Percentiles rank a stretch among this genome's conserved stretches.
These are phyloP conservation scores for Masticophis lateralis DNA, from an alignment of 2,797 vertebrate species.

Conservation along the genomic window DNA sequence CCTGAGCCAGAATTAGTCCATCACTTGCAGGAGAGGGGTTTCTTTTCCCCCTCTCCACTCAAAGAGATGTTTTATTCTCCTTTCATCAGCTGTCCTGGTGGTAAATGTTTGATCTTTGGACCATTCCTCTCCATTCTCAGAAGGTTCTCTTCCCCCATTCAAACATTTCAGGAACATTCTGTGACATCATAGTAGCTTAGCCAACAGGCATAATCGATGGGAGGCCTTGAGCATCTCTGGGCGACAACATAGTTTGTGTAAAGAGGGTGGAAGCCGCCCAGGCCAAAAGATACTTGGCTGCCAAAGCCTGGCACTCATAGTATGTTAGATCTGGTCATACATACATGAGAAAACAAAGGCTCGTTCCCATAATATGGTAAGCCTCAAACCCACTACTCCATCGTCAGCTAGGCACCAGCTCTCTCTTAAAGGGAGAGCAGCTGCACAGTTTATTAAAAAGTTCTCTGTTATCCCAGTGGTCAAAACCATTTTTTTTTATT, in stretches of 20 bases:
- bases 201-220: background rate
- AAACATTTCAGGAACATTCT: background rate
- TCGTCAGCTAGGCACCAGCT: background rate
- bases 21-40: background rate
- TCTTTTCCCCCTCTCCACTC: background rate
- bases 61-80: background rate
- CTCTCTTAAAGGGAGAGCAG: background rate
- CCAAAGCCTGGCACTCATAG: background rate
- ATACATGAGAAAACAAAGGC: background rate
- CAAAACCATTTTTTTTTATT: too few relatives aligned
- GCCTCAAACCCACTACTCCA: background rate
- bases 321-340: too few relatives aligned
- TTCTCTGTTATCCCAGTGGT: background rate
- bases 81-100: background rate
- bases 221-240: background rate
- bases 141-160: background rate
- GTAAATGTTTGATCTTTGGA: background rate
- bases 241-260: too few relatives aligned
- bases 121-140: background rate
- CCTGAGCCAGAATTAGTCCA: background rate
- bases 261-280: background rate
- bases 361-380: background rate
- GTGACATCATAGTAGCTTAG: background rate
- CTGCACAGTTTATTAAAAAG: background rate
- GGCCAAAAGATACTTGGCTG: background rate